phyloP scores from a whole-genome alignment of 92 coral and sea anemone species.

The Palythoa heliodiscus region DNA sequence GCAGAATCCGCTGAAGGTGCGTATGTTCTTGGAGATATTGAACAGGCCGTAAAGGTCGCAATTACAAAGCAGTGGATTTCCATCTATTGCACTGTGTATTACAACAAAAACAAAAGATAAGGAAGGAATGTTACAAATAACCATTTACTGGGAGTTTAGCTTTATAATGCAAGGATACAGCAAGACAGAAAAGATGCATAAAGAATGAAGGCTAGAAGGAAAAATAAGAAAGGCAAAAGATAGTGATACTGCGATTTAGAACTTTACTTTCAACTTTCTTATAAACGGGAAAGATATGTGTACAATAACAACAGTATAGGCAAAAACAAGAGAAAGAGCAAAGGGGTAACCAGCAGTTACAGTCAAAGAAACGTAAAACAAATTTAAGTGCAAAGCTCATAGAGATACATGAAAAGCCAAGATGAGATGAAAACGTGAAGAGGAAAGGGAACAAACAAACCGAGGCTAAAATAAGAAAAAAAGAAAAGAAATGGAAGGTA shows the following conservation, averaged over 20 bases:
- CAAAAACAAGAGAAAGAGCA: too few relatives aligned
- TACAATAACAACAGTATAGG: too few relatives aligned
- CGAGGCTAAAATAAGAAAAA: too few relatives aligned
- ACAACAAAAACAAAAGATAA: background rate
- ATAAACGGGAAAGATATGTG: background rate
- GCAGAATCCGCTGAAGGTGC: conserved; percentile 68
- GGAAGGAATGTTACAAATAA: background rate
- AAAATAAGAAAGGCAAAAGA: background rate
- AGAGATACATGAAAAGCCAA: background rate
- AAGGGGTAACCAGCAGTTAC: too few relatives aligned
- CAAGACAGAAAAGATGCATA: background rate
- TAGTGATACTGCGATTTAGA: too few relatives aligned
- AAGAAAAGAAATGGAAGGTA: too few relatives aligned
- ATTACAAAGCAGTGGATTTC: conserved; percentile 78
- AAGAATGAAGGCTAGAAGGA: background rate
- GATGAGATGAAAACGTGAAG: background rate
- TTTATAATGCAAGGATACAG: background rate
- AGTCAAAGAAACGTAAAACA: too few relatives aligned
- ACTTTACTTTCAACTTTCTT: too few relatives aligned
- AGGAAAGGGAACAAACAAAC: too few relatives aligned
- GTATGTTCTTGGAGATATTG: conserved; percentile 53
- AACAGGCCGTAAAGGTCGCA: conserved; percentile 71
- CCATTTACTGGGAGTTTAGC: background rate
- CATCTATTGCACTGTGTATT: conserved; percentile 56
- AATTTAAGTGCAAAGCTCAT: background rate